Evolutionary conservation across 1,140 invertebrate species (phyloP).

Genomic region (Hycleus phaleratus): DNA sequence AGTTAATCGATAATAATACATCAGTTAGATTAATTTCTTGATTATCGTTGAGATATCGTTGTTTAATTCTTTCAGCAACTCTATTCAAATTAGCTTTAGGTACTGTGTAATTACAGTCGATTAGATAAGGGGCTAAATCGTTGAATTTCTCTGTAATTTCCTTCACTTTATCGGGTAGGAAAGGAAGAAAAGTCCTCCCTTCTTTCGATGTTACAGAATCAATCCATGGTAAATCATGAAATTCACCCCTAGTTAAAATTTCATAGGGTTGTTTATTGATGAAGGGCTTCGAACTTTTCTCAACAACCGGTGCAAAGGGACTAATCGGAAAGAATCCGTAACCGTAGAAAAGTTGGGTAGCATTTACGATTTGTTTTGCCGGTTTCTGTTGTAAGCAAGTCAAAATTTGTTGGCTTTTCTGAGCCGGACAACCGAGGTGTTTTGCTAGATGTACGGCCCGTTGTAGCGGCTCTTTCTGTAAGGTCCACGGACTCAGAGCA

Average conservation of each 20-base stretch:
- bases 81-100: neutral
- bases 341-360: neutral
- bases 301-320: constrained; percentile 12
- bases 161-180: neutral
- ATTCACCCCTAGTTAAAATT: constrained; percentile 41
- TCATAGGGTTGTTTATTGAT: constrained; percentile 44
- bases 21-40: neutral
- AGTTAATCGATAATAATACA: neutral
- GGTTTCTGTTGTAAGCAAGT: constrained; percentile 32
- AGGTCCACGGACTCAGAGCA: constrained; percentile 57
- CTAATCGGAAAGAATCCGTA: constrained; percentile 17
- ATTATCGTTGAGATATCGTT: neutral
- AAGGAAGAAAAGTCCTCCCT: constrained; percentile 15
- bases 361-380: constrained; percentile 2
- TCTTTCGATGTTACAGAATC: constrained; percentile 27
- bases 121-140: neutral
- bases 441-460: constrained; percentile 59
- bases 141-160: constrained; percentile 1
- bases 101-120: constrained; percentile 9
- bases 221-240: constrained; percentile 34
- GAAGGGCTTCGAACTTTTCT: constrained; percentile 40
- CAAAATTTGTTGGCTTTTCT: constrained; percentile 49
- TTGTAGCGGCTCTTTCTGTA: constrained; percentile 45
- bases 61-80: constrained; percentile 3
- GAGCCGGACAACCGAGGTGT: constrained; percentile 60